Percentiles rank a stretch among this genome's conserved stretches.
phyloP scores from a whole-genome alignment of 2,113 vertebrate species.

The Alectura lathami region DNA sequence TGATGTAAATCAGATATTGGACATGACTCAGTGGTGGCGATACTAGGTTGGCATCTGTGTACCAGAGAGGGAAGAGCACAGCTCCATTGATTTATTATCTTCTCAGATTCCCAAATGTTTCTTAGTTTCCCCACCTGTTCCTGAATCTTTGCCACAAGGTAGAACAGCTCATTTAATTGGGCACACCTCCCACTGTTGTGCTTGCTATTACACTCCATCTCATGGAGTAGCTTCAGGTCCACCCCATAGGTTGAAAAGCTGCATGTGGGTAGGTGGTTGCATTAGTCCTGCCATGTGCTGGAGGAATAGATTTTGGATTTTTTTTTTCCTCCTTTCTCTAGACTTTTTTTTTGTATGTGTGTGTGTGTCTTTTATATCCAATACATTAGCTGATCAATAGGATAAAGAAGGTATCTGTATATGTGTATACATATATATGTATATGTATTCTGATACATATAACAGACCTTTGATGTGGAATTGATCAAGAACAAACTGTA shows the following conservation, averaged over 20 bases:
- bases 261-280: neutral
- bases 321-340: neutral
- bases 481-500: neutral
- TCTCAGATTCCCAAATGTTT: neutral
- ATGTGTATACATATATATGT: no score
- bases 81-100: neutral
- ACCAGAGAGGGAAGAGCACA: neutral
- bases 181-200: neutral
- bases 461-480: neutral
- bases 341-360: no score
- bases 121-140: neutral
- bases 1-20: neutral
- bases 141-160: neutral
- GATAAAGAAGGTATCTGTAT: neutral
- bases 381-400: neutral
- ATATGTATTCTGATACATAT: neutral
- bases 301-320: neutral
- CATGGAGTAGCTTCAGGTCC: neutral
- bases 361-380: neutral
- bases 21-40: neutral
- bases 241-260: neutral
- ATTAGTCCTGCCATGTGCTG: neutral
- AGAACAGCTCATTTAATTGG: neutral
- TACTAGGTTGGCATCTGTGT: neutral
- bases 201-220: neutral